A percentile compares a stretch with the other conserved stretches of the same genome.
Conservation (phyloP, 2,888 invertebrate species). For the Metacarcinus magister region DNA sequence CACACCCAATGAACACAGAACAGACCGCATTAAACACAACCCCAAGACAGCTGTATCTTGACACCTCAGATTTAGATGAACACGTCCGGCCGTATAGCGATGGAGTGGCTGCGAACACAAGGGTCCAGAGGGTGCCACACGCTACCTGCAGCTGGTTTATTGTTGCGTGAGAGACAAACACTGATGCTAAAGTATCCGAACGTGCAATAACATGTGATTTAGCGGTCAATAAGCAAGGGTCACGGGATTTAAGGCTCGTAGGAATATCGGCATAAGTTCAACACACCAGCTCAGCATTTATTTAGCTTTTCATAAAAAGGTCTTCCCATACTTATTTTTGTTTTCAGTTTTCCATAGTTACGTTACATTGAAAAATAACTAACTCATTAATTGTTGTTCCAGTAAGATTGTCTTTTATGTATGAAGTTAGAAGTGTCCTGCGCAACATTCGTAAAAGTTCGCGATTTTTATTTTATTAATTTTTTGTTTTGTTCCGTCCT, state of each 20-base stretch:
- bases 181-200: conserved; percentile 45
- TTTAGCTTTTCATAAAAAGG: neutral
- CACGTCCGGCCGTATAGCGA: neutral
- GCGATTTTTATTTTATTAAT: too few relatives aligned
- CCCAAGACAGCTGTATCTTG: neutral
- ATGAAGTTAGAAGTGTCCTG: neutral
- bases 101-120: neutral
- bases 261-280: conserved; percentile 33
- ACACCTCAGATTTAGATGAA: neutral
- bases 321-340: neutral
- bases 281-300: neutral
- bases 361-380: too few relatives aligned
- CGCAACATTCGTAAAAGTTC: neutral
- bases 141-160: neutral
- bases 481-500: too few relatives aligned
- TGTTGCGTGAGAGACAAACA: conserved; percentile 21
- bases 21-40: too few relatives aligned
- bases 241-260: conserved; percentile 22
- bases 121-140: neutral
- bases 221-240: conserved; percentile 2
- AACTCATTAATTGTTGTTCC: neutral
- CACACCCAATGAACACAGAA: neutral
- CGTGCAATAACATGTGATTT: conserved; percentile 47
- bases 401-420: neutral
- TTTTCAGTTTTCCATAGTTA: neutral